A percentile compares a stretch with the other conserved stretches of the same genome.
Evolutionary conservation across 2,113 vertebrate genomes (phyloP).

Genomic region (Stigmatopora nigra): DNA sequence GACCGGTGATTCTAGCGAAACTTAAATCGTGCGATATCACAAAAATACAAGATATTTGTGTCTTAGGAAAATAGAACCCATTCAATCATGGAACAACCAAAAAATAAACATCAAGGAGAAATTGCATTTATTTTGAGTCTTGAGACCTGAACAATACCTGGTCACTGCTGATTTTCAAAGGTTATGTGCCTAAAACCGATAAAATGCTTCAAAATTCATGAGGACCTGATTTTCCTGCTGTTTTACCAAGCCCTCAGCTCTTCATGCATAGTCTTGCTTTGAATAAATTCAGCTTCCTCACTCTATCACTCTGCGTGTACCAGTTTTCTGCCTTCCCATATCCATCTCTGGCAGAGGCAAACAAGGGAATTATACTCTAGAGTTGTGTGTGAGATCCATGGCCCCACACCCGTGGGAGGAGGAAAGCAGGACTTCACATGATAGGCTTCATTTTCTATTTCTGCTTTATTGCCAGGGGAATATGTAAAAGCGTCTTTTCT

Average conservation of each 20-base stretch:
- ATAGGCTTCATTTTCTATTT: conserved; percentile 51
- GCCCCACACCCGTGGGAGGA: conserved; percentile 40
- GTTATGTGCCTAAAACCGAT: too few relatives aligned
- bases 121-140: too few relatives aligned
- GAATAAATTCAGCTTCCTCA: conserved; percentile 42
- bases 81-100: too few relatives aligned
- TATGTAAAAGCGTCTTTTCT: conserved; percentile 38
- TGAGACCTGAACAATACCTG: too few relatives aligned
- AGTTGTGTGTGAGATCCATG: conserved; percentile 28
- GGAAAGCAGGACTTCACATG: conserved; percentile 51
- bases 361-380: conserved; percentile 27
- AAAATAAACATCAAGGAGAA: too few relatives aligned
- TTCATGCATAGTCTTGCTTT: conserved; percentile 36
- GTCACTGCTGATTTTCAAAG: too few relatives aligned
- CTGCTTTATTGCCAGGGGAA: conserved; percentile 46
- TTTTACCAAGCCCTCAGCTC: conserved; percentile 32
- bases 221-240: conserved; percentile 17
- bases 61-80: too few relatives aligned
- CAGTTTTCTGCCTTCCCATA: conserved; percentile 28
- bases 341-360: conserved; percentile 46
- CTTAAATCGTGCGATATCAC: too few relatives aligned
- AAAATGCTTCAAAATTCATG: conserved; percentile 20
- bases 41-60: too few relatives aligned
- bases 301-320: conserved; percentile 10
- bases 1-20: too few relatives aligned